Evolutionary conservation across 2,113 vertebrate species (phyloP).

Genomic region (Lates calcarifer): DNA sequence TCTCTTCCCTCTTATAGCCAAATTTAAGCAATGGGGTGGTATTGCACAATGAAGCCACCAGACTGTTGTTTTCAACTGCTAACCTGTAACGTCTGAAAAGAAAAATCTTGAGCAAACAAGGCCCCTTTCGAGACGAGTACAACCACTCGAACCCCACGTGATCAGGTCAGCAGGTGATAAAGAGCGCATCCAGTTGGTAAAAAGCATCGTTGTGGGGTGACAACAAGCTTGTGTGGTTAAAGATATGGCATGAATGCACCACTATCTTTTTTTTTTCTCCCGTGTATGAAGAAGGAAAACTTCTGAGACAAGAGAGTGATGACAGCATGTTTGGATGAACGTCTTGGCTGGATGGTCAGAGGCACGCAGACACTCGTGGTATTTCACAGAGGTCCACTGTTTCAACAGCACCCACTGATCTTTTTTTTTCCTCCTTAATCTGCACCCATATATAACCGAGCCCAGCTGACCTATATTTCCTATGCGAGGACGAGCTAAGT

Average conservation of each 20-base stretch:
- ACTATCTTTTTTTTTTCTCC: background rate
- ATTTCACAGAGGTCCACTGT: slow-evolving; percentile 62
- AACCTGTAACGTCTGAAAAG: slow-evolving; percentile 46
- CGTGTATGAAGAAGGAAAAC: slow-evolving; percentile 7
- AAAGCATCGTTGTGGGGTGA: background rate
- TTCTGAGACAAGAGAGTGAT: slow-evolving; percentile 18
- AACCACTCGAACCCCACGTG: slow-evolving; percentile 16
- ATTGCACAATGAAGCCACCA: slow-evolving; percentile 65
- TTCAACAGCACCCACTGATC: slow-evolving; percentile 47
- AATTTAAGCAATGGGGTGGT: slow-evolving; percentile 35
- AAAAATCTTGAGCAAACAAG: slow-evolving; percentile 38
- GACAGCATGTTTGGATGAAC: slow-evolving; percentile 45
- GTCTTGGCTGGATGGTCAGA: slow-evolving; percentile 34
- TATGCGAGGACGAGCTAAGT: background rate
- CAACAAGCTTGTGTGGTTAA: slow-evolving; percentile 16
- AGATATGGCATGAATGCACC: background rate
- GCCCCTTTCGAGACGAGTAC: slow-evolving; percentile 19
- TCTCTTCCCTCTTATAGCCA: slow-evolving; percentile 23
- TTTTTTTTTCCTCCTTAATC: slow-evolving; percentile 6
- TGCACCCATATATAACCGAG: background rate
- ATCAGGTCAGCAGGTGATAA: slow-evolving; percentile 23
- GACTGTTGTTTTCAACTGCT: slow-evolving; percentile 39
- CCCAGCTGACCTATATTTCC: slow-evolving; percentile 60
- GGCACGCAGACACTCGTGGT: slow-evolving; percentile 32
- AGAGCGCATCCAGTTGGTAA: background rate